Conservation (phyloP, 1,140 invertebrate genomes). For the Panagrolaimus sp. region DNA sequence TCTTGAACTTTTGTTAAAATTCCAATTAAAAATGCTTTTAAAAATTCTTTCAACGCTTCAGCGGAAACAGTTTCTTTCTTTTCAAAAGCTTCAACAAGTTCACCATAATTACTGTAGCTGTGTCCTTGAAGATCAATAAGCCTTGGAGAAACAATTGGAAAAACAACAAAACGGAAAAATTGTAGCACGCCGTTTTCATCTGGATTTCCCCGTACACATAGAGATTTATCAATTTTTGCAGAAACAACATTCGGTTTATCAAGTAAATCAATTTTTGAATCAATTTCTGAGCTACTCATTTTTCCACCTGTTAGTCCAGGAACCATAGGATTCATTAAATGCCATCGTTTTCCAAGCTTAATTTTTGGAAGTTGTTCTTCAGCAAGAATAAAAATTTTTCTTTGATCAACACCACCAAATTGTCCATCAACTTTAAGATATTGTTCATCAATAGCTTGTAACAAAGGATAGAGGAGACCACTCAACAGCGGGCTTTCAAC, state of each 20-base stretch:
- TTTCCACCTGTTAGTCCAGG: constrained; percentile 70
- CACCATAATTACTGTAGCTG: constrained; percentile 23
- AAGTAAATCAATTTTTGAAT: constrained; percentile 95
- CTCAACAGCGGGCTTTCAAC: constrained; percentile 87
- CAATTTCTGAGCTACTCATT: constrained; percentile 95
- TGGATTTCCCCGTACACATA: constrained; percentile 78
- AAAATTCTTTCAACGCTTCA: constrained; percentile 32
- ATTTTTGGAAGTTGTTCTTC: constrained; percentile 69
- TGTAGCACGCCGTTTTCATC: constrained; percentile 87
- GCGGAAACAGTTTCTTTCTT: constrained; percentile 23
- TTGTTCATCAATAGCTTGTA: constrained; percentile 87
- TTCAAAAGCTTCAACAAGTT: constrained; percentile 37
- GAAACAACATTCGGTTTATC: constrained; percentile 80
- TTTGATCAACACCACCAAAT: constrained; percentile 95
- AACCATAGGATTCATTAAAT: constrained; percentile 98
- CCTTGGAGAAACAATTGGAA: constrained; percentile 65
- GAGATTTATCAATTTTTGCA: constrained; percentile 92
- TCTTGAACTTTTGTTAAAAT: constrained; percentile 43
- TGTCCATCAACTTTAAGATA: constrained; percentile 95
- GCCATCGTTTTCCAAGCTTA: constrained; percentile 65
- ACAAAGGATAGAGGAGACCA: constrained; percentile 84
- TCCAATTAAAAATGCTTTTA: constrained; percentile 44
- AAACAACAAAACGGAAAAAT: constrained; percentile 90
- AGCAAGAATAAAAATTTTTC: constrained; percentile 97
- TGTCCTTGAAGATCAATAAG: constrained; percentile 21